Percentiles rank a stretch among this genome's conserved stretches.
Conservation (phyloP, 2,797 vertebrate genomes). For the Mormyrus proboscirostris region DNA sequence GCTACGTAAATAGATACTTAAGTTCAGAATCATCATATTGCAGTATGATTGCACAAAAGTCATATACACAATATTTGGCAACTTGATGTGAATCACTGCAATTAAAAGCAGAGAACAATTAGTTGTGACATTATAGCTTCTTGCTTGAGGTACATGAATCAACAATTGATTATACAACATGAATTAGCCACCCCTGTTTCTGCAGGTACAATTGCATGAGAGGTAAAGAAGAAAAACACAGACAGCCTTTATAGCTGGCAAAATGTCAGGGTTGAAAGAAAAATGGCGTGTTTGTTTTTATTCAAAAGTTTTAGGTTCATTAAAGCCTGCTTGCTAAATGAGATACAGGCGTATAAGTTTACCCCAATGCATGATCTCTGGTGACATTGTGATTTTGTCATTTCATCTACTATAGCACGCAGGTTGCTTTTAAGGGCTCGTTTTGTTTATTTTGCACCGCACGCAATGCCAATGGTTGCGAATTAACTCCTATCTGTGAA, state of each 20-base stretch:
- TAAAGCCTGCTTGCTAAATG: neutral
- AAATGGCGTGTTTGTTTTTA: neutral
- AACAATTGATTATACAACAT: neutral
- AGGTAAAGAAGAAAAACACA: neutral
- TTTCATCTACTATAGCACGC: neutral
- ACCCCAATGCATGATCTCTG: neutral
- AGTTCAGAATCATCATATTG: neutral
- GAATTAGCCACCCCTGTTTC: neutral
- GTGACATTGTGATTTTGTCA: neutral
- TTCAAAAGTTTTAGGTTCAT: neutral
- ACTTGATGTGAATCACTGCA: neutral
- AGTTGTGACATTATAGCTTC: neutral
- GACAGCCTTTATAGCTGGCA: neutral
- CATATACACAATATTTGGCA: neutral
- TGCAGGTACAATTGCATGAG: neutral
- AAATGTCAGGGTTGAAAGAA: neutral
- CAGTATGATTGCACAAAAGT: neutral
- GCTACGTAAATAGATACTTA: neutral
- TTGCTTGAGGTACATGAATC: neutral
- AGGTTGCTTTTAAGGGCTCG: neutral
- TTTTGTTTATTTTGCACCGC: neutral
- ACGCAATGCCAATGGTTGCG: neutral
- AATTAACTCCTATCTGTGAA: neutral
- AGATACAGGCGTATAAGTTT: neutral
- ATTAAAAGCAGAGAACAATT: neutral